Evolutionary conservation across 2,888 invertebrate genomes (phyloP).

Genomic region (Rambutsinella grinnellia): DNA sequence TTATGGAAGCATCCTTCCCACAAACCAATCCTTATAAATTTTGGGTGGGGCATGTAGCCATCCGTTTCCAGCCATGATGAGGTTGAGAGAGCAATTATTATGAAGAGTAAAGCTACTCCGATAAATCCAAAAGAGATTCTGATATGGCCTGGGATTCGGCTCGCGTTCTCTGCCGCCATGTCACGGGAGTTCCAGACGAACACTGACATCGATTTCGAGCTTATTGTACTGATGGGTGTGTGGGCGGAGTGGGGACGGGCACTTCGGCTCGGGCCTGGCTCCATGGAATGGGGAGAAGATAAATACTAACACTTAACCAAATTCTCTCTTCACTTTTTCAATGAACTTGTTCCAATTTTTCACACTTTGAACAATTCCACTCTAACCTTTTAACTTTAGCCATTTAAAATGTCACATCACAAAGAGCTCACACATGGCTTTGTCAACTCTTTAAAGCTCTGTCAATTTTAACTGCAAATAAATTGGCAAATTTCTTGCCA

Average conservation of each 20-base stretch:
- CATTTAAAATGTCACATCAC: too few relatives aligned
- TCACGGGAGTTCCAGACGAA: constrained; percentile 64
- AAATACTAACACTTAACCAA: too few relatives aligned
- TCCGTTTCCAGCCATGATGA: constrained; percentile 91
- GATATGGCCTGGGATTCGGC: constrained; percentile 47
- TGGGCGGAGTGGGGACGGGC: too few relatives aligned
- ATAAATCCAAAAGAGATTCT: constrained; percentile 55
- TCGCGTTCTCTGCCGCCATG: constrained; percentile 26
- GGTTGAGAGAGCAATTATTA: constrained; percentile 85
- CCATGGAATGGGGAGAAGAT: too few relatives aligned
- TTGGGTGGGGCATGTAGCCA: constrained; percentile 81
- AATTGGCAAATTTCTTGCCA: too few relatives aligned
- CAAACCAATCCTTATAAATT: constrained; percentile 86
- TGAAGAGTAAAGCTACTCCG: constrained; percentile 77
- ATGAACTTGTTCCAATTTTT: too few relatives aligned
- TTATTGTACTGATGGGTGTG: constrained; percentile 56
- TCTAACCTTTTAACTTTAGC: too few relatives aligned
- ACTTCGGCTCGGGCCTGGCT: constrained; percentile 44
- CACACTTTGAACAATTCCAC: too few relatives aligned
- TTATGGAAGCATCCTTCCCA: constrained; percentile 95
- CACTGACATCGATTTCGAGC: constrained; percentile 64
- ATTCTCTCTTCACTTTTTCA: too few relatives aligned
- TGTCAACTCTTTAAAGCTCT: too few relatives aligned
- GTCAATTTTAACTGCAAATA: too few relatives aligned
- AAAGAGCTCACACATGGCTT: too few relatives aligned